phyloP scores from a whole-genome alignment of 30 jellyfish, hydroid and myxozoan genomes.

The Euphysa ruthae region DNA sequence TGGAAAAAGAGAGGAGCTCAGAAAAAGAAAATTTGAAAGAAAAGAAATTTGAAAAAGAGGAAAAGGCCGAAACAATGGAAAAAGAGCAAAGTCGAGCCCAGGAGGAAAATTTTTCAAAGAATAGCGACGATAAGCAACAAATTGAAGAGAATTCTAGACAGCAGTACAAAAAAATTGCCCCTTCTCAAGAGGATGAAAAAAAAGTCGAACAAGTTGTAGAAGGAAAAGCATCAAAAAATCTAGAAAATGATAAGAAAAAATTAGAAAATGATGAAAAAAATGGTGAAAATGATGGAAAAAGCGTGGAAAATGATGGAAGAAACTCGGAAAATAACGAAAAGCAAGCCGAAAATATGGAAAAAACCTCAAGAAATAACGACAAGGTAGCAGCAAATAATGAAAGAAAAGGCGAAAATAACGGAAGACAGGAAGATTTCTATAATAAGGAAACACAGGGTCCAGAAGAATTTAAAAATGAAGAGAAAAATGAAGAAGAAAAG shows the following conservation, averaged over 20 bases:
- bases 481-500: not conserved
- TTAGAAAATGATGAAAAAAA: conserved; percentile 2
- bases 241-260: not conserved
- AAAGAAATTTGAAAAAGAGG: conserved; percentile 19
- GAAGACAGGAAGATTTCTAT: too few species aligned
- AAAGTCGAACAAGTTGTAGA: conserved; percentile 1
- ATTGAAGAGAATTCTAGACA: not conserved
- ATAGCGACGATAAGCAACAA: not conserved
- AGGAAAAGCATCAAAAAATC: conserved; percentile 1
- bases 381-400: not conserved
- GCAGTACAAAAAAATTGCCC: too few species aligned
- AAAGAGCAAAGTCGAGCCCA: too few species aligned
- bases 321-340: not conserved
- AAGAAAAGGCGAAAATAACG: not conserved
- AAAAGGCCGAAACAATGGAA: conserved; percentile 1
- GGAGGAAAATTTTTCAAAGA: not conserved
- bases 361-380: not conserved
- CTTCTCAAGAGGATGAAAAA: not conserved
- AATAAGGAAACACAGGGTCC: too few species aligned
- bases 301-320: not conserved
- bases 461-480: not conserved
- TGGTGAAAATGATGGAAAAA: not conserved
- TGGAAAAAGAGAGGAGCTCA: not conserved
- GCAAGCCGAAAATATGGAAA: not conserved
- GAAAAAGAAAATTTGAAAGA: conserved; percentile 2